A percentile compares a stretch with the other conserved stretches of the same genome.
phyloP scores from a whole-genome alignment of 2,797 vertebrate species.

The Eutrigla gurnardus region DNA sequence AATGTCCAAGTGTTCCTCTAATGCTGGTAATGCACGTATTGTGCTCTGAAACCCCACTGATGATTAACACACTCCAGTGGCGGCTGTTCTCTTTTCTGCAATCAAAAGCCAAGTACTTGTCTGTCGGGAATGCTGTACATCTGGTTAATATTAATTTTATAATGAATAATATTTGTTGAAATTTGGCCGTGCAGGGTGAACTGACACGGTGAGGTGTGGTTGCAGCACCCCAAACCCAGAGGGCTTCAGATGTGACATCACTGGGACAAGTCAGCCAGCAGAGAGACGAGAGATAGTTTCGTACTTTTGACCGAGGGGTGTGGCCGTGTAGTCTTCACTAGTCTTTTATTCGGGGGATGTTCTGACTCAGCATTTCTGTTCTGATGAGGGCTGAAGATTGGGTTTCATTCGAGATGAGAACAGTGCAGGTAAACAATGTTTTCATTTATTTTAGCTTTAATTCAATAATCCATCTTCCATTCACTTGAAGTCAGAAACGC shows the following conservation, averaged over 20 bases:
- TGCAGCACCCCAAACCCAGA: constrained; percentile 16
- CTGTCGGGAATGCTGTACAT: constrained; percentile 33
- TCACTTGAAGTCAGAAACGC: constrained; percentile 45
- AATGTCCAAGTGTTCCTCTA: background rate
- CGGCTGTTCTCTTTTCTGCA: constrained; percentile 3
- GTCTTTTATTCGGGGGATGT: constrained; percentile 24
- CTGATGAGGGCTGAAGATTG: constrained; percentile 17
- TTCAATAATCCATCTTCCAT: constrained; percentile 34
- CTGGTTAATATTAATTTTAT: constrained; percentile 40
- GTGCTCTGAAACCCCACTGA: background rate
- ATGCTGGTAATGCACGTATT: constrained; percentile 6
- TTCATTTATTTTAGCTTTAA: constrained; percentile 34
- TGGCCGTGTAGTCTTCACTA: constrained; percentile 22
- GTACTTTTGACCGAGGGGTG: constrained; percentile 42
- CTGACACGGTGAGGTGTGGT: constrained; percentile 12
- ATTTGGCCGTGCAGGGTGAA: background rate
- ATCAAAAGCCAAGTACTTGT: constrained; percentile 21
- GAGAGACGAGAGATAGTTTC: constrained; percentile 17
- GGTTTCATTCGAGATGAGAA: constrained; percentile 36
- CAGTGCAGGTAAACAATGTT: background rate
- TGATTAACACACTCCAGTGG: background rate
- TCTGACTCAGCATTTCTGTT: constrained; percentile 38
- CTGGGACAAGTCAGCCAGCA: constrained; percentile 33
- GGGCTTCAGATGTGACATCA: constrained; percentile 44
- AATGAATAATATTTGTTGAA: constrained; percentile 2